Conservation (phyloP, 2,797 vertebrate genomes). For the Urophycis tenuis region DNA sequence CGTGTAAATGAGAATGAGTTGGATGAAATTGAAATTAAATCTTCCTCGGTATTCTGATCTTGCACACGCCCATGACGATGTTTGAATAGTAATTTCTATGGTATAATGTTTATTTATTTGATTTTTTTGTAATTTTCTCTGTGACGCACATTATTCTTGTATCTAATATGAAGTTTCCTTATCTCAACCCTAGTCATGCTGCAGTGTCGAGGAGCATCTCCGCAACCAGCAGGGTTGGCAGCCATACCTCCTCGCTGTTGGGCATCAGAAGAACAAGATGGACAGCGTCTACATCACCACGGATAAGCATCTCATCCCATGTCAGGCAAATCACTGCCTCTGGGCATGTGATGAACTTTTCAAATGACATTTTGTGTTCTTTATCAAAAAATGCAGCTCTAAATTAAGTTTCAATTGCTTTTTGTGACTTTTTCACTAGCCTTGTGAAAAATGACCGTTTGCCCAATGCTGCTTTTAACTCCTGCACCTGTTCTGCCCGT, state of each 20-base stretch:
- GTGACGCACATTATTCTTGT: background rate
- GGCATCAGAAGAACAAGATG: background rate
- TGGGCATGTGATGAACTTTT: background rate
- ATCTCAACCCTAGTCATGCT: constrained; percentile 32
- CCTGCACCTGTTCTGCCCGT: too few species aligned
- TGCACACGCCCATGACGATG: background rate
- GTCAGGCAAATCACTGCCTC: background rate
- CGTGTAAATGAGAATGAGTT: background rate
- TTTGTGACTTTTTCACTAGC: too few species aligned
- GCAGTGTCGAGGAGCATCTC: constrained; percentile 40
- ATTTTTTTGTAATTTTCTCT: too few species aligned
- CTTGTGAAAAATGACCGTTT: too few species aligned
- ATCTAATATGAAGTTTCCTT: constrained; percentile 18
- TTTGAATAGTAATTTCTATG: background rate
- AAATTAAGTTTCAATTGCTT: too few species aligned
- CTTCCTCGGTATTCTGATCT: background rate
- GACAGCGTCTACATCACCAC: background rate
- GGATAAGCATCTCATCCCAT: background rate
- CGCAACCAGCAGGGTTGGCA: constrained; percentile 16
- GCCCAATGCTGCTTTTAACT: too few species aligned
- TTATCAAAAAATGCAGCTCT: too few species aligned
- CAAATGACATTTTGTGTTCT: background rate
- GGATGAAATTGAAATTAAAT: background rate
- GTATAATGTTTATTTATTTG: too few species aligned
- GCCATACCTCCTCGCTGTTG: constrained; percentile 30